Conservation (phyloP, 2,113 vertebrate genomes). For the Gymnogyps californianus region DNA sequence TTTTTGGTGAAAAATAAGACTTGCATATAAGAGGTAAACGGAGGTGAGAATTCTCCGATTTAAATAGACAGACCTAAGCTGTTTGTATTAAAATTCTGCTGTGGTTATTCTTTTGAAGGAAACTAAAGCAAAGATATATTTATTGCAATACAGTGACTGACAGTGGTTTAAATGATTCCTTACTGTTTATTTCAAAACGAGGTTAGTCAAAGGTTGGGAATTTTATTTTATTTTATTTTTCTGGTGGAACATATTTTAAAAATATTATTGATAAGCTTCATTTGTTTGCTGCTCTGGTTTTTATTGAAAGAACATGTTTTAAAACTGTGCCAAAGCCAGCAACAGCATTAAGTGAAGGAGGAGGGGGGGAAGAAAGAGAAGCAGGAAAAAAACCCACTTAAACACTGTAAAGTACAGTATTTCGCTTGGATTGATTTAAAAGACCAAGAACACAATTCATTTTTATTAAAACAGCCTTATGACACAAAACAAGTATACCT, state of each 20-base stretch:
- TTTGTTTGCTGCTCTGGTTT: slow-evolving; percentile 56
- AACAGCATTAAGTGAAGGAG: not conserved
- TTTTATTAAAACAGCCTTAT: slow-evolving; percentile 48
- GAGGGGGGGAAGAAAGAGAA: not conserved
- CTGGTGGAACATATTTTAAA: slow-evolving; percentile 10
- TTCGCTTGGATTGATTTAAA: slow-evolving; percentile 18
- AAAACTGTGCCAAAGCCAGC: slow-evolving; percentile 26
- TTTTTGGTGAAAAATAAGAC: not conserved
- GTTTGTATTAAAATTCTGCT: slow-evolving; percentile 29
- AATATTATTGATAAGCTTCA: slow-evolving; percentile 45
- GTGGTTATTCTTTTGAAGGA: not conserved
- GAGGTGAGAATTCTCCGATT: not conserved
- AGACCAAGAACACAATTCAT: slow-evolving; percentile 20
- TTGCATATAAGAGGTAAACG: not conserved
- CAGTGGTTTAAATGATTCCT: slow-evolving; percentile 41
- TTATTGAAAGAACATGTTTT: slow-evolving; percentile 46
- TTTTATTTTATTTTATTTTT: slow-evolving; percentile 32
- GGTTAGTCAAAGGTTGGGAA: slow-evolving; percentile 29
- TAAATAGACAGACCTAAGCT: slow-evolving; percentile 4
- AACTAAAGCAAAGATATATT: slow-evolving; percentile 29
- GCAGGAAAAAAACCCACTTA: not conserved
- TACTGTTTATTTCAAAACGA: slow-evolving; percentile 38
- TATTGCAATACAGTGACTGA: not conserved
- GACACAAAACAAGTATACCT: slow-evolving; percentile 36
- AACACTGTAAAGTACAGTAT: slow-evolving; percentile 23